Conservation (phyloP, 1,140 invertebrate genomes). For the Nephila pilipes region DNA sequence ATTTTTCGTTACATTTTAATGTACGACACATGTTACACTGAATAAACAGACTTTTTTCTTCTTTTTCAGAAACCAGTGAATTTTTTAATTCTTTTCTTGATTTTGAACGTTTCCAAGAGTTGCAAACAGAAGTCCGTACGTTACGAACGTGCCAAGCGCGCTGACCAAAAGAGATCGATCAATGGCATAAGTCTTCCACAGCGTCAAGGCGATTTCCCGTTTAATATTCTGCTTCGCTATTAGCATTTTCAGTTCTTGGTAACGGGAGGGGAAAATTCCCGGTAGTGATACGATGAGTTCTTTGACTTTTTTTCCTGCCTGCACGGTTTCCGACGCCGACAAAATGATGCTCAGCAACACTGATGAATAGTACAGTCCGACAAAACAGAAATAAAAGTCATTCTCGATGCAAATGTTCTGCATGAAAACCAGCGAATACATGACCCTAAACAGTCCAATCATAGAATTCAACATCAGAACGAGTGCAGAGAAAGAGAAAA, state of each 20-base stretch:
- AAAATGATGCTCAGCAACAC: not conserved
- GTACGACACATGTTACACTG: too few relatives aligned
- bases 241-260: not conserved
- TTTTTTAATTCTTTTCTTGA: not conserved
- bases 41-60: too few relatives aligned
- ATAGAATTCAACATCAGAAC: not conserved
- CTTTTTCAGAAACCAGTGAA: too few relatives aligned
- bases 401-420: not conserved
- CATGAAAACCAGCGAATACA: not conserved
- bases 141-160: not conserved
- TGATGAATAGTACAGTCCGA: not conserved
- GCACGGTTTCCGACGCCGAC: too few relatives aligned
- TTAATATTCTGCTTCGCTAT: not conserved
- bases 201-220: not conserved
- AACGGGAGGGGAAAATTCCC: not conserved
- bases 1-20: too few relatives aligned
- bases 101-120: not conserved
- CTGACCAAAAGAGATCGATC: not conserved
- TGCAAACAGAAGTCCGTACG: not conserved
- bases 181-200: not conserved
- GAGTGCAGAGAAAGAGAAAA: not conserved
- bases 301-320: not conserved
- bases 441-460: not conserved
- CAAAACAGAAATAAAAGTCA: not conserved
- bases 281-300: not conserved